Evolutionary conservation across 2,113 vertebrate species (phyloP).

Genomic region (Patagioenas fasciata): DNA sequence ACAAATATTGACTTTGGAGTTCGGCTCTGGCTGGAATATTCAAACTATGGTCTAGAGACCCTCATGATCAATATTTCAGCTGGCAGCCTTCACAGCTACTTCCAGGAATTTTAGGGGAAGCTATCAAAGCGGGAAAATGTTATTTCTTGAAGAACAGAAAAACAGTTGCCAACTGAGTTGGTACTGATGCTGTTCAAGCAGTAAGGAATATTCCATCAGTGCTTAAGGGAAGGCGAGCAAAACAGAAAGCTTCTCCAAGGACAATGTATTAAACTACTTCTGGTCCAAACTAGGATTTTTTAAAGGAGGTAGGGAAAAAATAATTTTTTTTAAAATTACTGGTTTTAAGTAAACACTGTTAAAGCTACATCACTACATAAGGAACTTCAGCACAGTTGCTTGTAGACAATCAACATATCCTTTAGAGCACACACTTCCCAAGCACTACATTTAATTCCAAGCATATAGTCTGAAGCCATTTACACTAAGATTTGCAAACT

Average conservation of each 20-base stretch:
- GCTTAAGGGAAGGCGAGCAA: neutral
- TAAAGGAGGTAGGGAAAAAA: neutral
- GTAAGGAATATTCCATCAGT: neutral
- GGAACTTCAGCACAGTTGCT: neutral
- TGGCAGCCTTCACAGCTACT: neutral
- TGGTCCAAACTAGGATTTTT: neutral
- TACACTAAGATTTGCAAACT: neutral
- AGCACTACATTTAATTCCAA: neutral
- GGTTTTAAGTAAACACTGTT: neutral
- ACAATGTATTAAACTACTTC: neutral
- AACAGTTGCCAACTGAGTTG: neutral
- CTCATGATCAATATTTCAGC: neutral
- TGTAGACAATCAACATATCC: neutral
- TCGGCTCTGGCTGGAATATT: neutral
- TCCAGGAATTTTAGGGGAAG: neutral
- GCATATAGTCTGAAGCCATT: neutral
- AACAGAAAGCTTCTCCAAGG: neutral
- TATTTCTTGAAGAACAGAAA: neutral
- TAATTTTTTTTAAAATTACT: neutral
- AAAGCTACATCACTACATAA: neutral
- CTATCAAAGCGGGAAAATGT: neutral
- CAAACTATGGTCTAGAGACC: neutral
- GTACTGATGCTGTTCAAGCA: neutral
- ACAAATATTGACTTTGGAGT: neutral
- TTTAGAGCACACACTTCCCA: neutral